Conservation (phyloP, 2,797 vertebrate species). For the Fratercula arctica region DNA sequence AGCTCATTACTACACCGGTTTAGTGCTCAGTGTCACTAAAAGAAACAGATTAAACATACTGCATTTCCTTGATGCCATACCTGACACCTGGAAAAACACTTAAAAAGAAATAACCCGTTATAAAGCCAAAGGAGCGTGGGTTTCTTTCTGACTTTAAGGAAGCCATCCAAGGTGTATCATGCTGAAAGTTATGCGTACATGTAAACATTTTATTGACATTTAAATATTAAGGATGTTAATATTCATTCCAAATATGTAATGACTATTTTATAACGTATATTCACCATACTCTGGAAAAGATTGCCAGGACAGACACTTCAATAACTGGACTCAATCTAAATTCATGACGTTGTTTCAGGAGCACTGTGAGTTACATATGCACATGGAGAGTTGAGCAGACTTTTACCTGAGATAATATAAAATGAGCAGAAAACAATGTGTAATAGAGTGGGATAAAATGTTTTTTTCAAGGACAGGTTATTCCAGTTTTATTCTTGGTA, state of each 20-base stretch:
- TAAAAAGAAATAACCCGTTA: not conserved
- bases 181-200: rapidly evolving
- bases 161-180: rapidly evolving
- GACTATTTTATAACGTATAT: not conserved
- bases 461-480: not conserved
- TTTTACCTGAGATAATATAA: not conserved
- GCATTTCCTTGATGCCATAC: too few species aligned
- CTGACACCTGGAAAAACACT: not conserved
- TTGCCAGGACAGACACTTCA: not conserved
- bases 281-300: not conserved
- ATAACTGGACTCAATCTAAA: not conserved
- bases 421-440: not conserved
- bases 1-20: not conserved
- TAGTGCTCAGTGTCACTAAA: not conserved
- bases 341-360: not conserved
- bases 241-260: not conserved
- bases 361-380: not conserved
- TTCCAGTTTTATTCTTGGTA: not conserved
- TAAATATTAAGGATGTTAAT: not conserved
- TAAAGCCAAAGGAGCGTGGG: not conserved
- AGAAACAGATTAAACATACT: too few species aligned
- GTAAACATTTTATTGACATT: not conserved
- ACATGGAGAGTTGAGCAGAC: rapidly evolving
- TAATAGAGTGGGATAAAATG: not conserved
- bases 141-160: not conserved